Evolutionary conservation across 37 sponge, comb jelly and placozoan species (phyloP).

Genomic region (Bolinopsis microptera): DNA sequence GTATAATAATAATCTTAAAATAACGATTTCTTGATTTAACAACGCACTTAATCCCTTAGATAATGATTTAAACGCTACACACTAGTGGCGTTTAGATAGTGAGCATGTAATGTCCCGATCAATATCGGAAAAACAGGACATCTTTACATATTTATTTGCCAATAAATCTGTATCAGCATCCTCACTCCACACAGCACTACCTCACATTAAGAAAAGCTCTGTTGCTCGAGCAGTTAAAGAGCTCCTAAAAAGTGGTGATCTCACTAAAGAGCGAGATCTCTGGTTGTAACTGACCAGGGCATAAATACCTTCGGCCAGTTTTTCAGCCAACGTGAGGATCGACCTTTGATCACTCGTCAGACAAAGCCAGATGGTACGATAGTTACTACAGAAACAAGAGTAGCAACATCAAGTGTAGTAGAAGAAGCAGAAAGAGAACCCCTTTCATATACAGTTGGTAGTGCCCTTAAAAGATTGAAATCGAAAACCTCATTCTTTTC

Average conservation of each 20-base stretch:
- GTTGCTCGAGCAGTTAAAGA: background rate
- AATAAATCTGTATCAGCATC: background rate
- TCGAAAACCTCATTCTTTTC: background rate
- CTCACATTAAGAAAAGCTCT: background rate
- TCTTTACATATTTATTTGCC: background rate
- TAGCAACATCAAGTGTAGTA: background rate
- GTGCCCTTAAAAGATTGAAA: background rate
- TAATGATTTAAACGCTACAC: background rate
- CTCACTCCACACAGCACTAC: background rate
- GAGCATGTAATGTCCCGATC: slow-evolving; percentile 25
- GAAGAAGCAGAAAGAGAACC: background rate
- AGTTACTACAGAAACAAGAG: background rate
- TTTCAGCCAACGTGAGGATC: background rate
- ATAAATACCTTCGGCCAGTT: background rate
- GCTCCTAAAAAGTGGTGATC: background rate
- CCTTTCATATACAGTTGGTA: background rate
- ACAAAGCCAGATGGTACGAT: background rate
- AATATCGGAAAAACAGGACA: background rate
- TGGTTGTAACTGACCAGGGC: background rate
- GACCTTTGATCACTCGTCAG: background rate
- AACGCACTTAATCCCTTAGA: background rate
- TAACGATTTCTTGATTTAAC: too few relatives aligned
- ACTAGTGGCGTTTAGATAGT: background rate
- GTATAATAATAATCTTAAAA: too few relatives aligned
- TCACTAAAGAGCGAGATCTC: background rate